Conservation (phyloP, 2,888 invertebrate genomes). For the Lomographa bimaculata region DNA sequence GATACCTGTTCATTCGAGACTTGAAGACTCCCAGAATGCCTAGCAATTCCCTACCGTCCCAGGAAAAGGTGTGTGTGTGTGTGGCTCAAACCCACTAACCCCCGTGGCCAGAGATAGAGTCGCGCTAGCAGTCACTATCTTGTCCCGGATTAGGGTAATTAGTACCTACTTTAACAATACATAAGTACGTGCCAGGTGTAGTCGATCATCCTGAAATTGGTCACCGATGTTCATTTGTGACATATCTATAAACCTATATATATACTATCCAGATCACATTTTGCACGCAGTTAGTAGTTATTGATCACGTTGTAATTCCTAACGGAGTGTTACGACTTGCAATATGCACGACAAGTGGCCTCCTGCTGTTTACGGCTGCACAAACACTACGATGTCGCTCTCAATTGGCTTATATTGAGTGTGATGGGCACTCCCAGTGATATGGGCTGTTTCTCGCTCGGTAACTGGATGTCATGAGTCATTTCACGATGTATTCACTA, state of each 20-base stretch:
- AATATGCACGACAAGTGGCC: slow-evolving; percentile 36
- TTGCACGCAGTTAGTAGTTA: slow-evolving; percentile 28
- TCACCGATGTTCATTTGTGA: not conserved
- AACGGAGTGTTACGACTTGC: slow-evolving; percentile 36
- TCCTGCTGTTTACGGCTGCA: slow-evolving; percentile 47
- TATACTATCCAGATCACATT: slow-evolving; percentile 9
- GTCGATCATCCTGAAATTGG: not conserved
- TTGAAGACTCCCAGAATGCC: too few relatives aligned
- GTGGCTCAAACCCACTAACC: too few relatives aligned
- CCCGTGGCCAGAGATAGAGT: too few relatives aligned
- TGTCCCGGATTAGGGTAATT: too few relatives aligned
- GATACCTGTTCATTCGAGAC: too few relatives aligned
- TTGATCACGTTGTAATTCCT: slow-evolving; percentile 43
- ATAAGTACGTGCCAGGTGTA: too few relatives aligned
- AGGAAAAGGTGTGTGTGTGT: too few relatives aligned
- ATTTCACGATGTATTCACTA: too few relatives aligned
- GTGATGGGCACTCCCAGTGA: slow-evolving; percentile 56
- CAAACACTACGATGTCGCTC: slow-evolving; percentile 50
- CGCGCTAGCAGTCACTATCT: too few relatives aligned
- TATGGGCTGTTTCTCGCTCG: slow-evolving; percentile 29
- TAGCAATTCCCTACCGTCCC: too few relatives aligned
- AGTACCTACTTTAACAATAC: too few relatives aligned
- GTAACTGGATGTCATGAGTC: slow-evolving; percentile 12
- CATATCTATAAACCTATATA: slow-evolving; percentile 6
- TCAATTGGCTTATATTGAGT: slow-evolving; percentile 76